Base-by-base conservation (phyloP, 1,140 invertebrate genomes). In the Heliothis subflexa region DNA sequence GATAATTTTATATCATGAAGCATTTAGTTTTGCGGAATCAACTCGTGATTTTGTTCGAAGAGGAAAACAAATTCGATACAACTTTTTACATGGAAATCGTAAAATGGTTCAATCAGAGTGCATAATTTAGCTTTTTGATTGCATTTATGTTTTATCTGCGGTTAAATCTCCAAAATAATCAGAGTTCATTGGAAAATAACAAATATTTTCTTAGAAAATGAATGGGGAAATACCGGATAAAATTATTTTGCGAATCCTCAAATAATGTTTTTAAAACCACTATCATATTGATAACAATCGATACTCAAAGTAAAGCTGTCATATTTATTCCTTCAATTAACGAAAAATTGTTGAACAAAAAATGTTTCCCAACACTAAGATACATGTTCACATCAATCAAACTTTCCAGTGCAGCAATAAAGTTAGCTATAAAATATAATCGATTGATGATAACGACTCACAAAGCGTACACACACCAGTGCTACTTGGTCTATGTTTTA, bases 351-450 rank as follows among this genome's bases (percentile, higher is more conserved):
- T 52, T 28, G 5, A 2, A 14, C n/a, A 70, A n/a, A 52, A 14
- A 70, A 13, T 52, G 25, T 40, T 54, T 33, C 68, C 28, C 12
- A 47, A 14, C n/a, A 49, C 14, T 49, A 12, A 7, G 16, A 52
- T 64, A 75, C 73, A 12, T 16, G 73, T 75, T 64, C 57, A 75
- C 25, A 75, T 75, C 57, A 75, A 75, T 75, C 73, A 75, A 52
- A 52, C 33, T 33, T 11, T 40, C 21, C 12, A 52, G 28, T 50
- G 10, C 3, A 14, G 47, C 25, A 62, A 50, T 75, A 75, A 75
- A 33, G 13, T 68, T 10, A 28, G 45, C 45, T 11, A 64, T 54
- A 75, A 75, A 75, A 59, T 18, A 11, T 75, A 75, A 75, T 75
- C 73, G 73, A 75, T 54, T 62, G 40, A 3, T 18, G 59, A 64